Evolutionary conservation across 1,140 invertebrate species (phyloP).

Genomic region (Babylonia areolata): DNA sequence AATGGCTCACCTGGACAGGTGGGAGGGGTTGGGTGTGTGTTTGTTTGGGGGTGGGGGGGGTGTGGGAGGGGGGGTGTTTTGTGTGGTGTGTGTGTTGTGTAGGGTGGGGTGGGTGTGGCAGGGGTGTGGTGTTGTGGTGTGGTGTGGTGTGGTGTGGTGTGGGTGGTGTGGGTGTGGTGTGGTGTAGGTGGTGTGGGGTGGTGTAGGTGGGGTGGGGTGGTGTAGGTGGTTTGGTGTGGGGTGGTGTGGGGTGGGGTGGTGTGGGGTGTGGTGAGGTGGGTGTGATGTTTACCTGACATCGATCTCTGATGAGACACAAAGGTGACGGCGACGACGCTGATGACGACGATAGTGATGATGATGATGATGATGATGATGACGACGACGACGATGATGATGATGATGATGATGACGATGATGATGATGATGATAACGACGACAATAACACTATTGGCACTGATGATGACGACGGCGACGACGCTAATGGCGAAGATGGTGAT

Average conservation of each 20-base stretch:
- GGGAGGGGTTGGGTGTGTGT: background rate
- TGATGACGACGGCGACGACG: background rate
- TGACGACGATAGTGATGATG: background rate
- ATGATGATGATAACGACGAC: too few species aligned
- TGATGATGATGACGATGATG: too few species aligned
- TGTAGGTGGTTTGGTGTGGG: slow-evolving; percentile 24
- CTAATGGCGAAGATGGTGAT: background rate
- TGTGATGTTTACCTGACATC: too few species aligned
- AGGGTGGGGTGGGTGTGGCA: background rate
- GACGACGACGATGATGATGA: too few species aligned
- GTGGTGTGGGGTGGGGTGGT: background rate
- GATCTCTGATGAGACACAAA: too few species aligned
- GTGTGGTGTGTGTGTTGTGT: slow-evolving; percentile 16
- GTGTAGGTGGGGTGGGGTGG: background rate
- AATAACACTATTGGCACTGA: too few species aligned
- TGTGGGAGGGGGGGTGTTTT: slow-evolving; percentile 8
- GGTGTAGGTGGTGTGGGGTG: background rate
- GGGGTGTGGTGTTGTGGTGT: too few species aligned
- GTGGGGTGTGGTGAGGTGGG: too few species aligned
- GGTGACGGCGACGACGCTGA: too few species aligned
- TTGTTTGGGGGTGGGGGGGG: background rate
- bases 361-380: too few species aligned
- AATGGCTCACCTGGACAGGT: slow-evolving; percentile 61
- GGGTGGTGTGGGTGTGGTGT: too few species aligned
- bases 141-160: too few species aligned